These are phyloP conservation scores for Biston betularia DNA, from an alignment of 2,888 invertebrate genomes.

Conservation along the genomic window DNA sequence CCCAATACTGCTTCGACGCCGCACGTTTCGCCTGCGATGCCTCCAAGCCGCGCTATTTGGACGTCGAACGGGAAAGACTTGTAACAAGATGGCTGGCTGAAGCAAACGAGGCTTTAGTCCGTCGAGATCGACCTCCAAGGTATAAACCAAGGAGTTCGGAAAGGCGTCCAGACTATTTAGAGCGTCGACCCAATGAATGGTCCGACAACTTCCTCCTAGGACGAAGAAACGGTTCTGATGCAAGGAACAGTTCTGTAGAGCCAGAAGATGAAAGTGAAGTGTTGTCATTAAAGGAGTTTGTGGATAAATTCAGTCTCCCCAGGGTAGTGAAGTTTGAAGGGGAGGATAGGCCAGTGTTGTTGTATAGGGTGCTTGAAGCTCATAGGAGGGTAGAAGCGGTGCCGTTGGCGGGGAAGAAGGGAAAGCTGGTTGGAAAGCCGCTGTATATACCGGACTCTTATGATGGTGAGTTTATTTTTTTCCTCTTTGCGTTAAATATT, in stretches of 20 bases:
- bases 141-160: slow-evolving; percentile 82
- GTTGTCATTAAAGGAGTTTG: slow-evolving; percentile 85
- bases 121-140: slow-evolving; percentile 77
- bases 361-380: slow-evolving; percentile 88
- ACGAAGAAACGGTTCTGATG: slow-evolving; percentile 74
- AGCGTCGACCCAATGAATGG: slow-evolving; percentile 74
- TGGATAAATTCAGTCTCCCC: slow-evolving; percentile 87
- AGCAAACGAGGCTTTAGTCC: slow-evolving; percentile 80
- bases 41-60: slow-evolving; percentile 80
- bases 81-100: slow-evolving; percentile 83
- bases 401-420: slow-evolving; percentile 84
- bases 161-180: slow-evolving; percentile 77
- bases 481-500: not conserved
- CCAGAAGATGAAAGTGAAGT: slow-evolving; percentile 83
- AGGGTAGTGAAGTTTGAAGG: slow-evolving; percentile 86
- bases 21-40: slow-evolving; percentile 84
- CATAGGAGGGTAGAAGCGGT: slow-evolving; percentile 88
- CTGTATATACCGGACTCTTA: slow-evolving; percentile 89
- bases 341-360: slow-evolving; percentile 86
- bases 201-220: slow-evolving; percentile 78
- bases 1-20: slow-evolving; percentile 84
- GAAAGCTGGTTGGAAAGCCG: slow-evolving; percentile 85
- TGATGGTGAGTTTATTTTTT: slow-evolving; percentile 82
- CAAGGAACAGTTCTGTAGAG: slow-evolving; percentile 72
- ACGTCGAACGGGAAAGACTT: slow-evolving; percentile 79